Percentiles rank a stretch among this genome's conserved stretches.
These are phyloP conservation scores for Amazona ochrocephala DNA, from an alignment of 2,797 vertebrate species.

Conservation along the genomic window DNA sequence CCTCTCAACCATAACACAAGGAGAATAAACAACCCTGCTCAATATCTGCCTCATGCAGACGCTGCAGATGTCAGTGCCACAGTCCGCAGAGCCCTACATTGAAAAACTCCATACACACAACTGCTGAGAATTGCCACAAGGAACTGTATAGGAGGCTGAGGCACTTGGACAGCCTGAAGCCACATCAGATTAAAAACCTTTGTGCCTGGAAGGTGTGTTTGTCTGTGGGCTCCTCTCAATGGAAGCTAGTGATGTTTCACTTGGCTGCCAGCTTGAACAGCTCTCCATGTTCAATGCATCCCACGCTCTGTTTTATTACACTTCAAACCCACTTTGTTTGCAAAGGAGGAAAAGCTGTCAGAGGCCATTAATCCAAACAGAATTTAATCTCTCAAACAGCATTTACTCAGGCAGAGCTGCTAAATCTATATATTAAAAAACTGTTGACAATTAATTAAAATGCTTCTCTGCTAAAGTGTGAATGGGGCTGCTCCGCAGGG, in stretches of 20 bases:
- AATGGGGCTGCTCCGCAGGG: background rate
- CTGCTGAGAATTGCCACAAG: background rate
- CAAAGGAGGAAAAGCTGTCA: conserved; percentile 71
- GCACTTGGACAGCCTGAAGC: background rate
- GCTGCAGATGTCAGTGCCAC: background rate
- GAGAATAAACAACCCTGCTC: background rate
- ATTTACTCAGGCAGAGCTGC: conserved; percentile 58
- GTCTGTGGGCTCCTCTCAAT: background rate
- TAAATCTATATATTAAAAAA: conserved; percentile 67
- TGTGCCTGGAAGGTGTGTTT: background rate
- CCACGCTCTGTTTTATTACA: conserved; percentile 60
- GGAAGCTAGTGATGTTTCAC: background rate
- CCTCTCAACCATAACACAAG: background rate
- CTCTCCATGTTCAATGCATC: conserved; percentile 49
- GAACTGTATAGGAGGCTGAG: background rate
- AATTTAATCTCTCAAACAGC: conserved; percentile 70
- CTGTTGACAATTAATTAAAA: conserved; percentile 71
- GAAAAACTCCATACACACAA: rapidly evolving
- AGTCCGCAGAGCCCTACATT: rapidly evolving
- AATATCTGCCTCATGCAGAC: background rate
- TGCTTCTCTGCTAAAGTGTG: conserved; percentile 12
- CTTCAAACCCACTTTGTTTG: conserved; percentile 71
- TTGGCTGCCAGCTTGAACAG: conserved; percentile 22
- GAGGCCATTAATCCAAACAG: conserved; percentile 72
- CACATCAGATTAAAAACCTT: background rate